Evolutionary conservation across 2,797 vertebrate genomes (phyloP).

Genomic region (Ciconia nigra): DNA sequence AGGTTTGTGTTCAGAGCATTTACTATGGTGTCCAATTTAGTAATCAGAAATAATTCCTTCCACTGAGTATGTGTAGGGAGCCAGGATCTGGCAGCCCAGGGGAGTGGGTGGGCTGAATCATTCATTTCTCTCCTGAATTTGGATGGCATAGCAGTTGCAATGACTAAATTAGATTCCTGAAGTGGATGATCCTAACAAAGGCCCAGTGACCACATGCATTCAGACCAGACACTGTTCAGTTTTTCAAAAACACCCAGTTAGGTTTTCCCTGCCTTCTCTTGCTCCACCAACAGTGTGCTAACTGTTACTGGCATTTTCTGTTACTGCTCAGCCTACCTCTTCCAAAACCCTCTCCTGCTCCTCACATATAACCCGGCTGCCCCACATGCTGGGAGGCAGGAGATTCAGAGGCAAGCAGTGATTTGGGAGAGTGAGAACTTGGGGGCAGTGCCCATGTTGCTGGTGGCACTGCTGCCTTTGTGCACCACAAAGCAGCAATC

Average conservation of each 20-base stretch:
- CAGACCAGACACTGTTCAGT: background rate
- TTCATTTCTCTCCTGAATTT: slow-evolving; percentile 27
- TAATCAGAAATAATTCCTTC: slow-evolving; percentile 21
- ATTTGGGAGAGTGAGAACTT: background rate
- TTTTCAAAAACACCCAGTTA: background rate
- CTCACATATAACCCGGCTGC: background rate
- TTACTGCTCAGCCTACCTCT: background rate
- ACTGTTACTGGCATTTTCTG: background rate
- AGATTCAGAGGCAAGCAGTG: background rate
- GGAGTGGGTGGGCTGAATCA: slow-evolving; percentile 14
- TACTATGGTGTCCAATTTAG: slow-evolving; percentile 16
- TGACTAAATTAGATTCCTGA: background rate
- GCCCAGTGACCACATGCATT: background rate
- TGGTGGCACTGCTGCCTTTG: background rate
- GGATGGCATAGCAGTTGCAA: background rate
- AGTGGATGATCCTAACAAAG: background rate
- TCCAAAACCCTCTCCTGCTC: background rate
- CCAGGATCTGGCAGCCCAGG: background rate
- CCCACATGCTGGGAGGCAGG: background rate
- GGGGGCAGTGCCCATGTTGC: background rate
- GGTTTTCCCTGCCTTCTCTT: background rate
- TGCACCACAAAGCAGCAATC: background rate
- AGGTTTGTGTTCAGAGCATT: background rate
- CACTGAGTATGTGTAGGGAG: background rate
- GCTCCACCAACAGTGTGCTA: background rate